Evolutionary conservation across 2,888 invertebrate species (phyloP).

Genomic region (Eupithecia dodoneata): DNA sequence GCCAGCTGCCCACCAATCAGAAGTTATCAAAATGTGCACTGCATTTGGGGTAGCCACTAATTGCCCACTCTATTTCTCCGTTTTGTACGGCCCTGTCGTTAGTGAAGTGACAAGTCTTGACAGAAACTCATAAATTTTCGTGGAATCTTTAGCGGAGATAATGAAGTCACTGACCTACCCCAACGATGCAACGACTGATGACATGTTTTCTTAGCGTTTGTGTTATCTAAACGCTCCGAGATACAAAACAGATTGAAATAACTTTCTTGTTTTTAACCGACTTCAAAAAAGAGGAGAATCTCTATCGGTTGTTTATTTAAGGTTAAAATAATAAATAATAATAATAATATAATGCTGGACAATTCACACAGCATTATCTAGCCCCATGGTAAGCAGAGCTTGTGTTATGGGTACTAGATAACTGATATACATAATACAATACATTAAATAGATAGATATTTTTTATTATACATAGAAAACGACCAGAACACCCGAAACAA

Average conservation of each 20-base stretch:
- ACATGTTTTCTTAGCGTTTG: conserved; percentile 3
- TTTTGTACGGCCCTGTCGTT: conserved; percentile 45
- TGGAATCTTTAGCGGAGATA: conserved; percentile 21
- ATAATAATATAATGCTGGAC: too few species aligned
- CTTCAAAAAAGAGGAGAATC: background rate
- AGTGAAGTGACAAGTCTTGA: conserved; percentile 42
- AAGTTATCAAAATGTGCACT: conserved; percentile 68
- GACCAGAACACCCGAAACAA: too few species aligned
- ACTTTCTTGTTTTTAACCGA: background rate
- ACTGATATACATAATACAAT: too few species aligned
- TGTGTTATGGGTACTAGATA: too few species aligned
- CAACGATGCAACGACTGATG: conserved; percentile 19
- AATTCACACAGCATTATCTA: too few species aligned
- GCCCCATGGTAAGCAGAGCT: too few species aligned
- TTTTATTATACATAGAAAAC: too few species aligned
- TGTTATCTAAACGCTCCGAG: background rate
- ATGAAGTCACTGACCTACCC: conserved; percentile 28
- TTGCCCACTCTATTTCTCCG: conserved; percentile 63
- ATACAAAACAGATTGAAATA: background rate
- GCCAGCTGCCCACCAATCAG: conserved; percentile 77
- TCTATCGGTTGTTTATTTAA: background rate
- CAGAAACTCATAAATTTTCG: conserved; percentile 27
- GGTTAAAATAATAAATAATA: background rate
- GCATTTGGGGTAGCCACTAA: conserved; percentile 66
- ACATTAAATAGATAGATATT: too few species aligned